Percentiles rank a stretch among this genome's conserved stretches.
Conservation (phyloP, 1,140 invertebrate genomes). For the Bombus balteatus region DNA sequence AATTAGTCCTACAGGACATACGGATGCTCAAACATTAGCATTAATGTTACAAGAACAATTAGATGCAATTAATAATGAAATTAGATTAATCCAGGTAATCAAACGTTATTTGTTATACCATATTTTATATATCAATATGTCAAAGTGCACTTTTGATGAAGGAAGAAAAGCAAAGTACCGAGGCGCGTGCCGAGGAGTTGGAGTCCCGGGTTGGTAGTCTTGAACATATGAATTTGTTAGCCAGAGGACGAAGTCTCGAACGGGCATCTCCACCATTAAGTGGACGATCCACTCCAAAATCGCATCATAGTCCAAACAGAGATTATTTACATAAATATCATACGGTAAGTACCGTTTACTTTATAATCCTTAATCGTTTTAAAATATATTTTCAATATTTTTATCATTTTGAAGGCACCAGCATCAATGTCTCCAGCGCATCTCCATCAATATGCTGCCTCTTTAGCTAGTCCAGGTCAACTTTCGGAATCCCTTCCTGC, state of each 20-base stretch:
- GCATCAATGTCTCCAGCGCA: slow-evolving; percentile 94
- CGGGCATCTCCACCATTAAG: slow-evolving; percentile 89
- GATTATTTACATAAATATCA: slow-evolving; percentile 93
- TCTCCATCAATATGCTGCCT: slow-evolving; percentile 89
- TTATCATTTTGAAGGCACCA: slow-evolving; percentile 86
- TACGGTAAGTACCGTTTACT: slow-evolving; percentile 85
- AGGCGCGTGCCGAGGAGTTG: slow-evolving; percentile 97
- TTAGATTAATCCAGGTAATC: slow-evolving; percentile 85
- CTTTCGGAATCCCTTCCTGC: slow-evolving; percentile 90
- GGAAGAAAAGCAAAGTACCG: slow-evolving; percentile 99
- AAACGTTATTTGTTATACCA: background rate
- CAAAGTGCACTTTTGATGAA: slow-evolving; percentile 77
- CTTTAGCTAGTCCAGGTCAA: slow-evolving; percentile 86
- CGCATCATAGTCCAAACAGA: slow-evolving; percentile 89
- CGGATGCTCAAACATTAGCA: slow-evolving; percentile 98
- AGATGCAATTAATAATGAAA: slow-evolving; percentile 99
- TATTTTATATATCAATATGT: background rate
- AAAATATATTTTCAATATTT: slow-evolving; percentile 67
- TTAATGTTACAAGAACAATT: slow-evolving; percentile 99
- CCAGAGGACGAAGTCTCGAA: slow-evolving; percentile 89
- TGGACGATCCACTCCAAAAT: slow-evolving; percentile 92
- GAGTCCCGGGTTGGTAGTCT: slow-evolving; percentile 98
- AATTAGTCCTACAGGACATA: slow-evolving; percentile 90
- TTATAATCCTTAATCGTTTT: background rate
- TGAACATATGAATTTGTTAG: slow-evolving; percentile 95